phyloP scores from a whole-genome alignment of 2,888 invertebrate species.

The Athalia circularis region DNA sequence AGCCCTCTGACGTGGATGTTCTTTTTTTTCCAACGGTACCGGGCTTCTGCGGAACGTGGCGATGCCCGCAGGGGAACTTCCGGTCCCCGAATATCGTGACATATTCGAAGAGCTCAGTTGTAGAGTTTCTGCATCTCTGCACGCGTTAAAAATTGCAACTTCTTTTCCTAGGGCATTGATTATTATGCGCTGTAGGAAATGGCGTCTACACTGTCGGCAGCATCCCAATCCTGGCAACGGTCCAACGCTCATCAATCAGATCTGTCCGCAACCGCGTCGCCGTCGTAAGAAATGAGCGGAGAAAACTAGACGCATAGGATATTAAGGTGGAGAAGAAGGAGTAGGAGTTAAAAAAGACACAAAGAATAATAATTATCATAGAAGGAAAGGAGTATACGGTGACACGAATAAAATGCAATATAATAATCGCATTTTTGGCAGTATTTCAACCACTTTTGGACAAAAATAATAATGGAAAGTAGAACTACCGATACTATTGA shows the following conservation, averaged over 20 bases:
- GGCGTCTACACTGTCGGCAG: conserved; percentile 44
- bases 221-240: conserved; percentile 48
- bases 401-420: too few relatives aligned
- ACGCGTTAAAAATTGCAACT: conserved; percentile 42
- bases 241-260: conserved; percentile 55
- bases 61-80: too few relatives aligned
- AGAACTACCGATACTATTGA: too few relatives aligned
- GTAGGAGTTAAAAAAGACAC: background rate
- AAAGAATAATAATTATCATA: background rate
- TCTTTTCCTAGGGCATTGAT: conserved; percentile 40
- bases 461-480: too few relatives aligned
- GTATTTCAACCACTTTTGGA: too few relatives aligned
- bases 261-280: conserved; percentile 43
- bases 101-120: too few relatives aligned
- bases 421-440: too few relatives aligned
- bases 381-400: too few relatives aligned
- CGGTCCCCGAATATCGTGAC: too few relatives aligned
- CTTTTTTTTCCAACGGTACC: too few relatives aligned
- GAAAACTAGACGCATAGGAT: conserved; percentile 16
- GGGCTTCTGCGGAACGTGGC: too few relatives aligned
- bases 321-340: conserved; percentile 2
- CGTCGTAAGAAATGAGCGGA: conserved; percentile 35
- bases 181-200: conserved; percentile 41
- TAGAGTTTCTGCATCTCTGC: conserved; percentile 27
- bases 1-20: too few relatives aligned